Evolutionary conservation across 2,888 invertebrate genomes (phyloP), one percentile per base, ranked within the genome.

Genomic region (Caenorhabditis zanzibari): DNA sequence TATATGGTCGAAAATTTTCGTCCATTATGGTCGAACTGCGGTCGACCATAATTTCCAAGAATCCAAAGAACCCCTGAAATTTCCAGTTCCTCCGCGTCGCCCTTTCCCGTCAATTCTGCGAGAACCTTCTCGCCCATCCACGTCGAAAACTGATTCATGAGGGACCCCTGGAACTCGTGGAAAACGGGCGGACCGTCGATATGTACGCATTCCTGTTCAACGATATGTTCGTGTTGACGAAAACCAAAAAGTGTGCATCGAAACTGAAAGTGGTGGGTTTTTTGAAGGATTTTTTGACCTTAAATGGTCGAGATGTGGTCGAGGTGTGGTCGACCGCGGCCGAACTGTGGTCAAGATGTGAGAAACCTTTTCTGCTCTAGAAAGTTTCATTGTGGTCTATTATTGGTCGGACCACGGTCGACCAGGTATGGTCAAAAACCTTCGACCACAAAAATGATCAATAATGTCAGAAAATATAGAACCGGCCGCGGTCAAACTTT

Each of bases 121-220:
- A 95, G 90, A 93, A 94, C 61, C 93, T 95, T 7, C 93, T 95
- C 82, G 94, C 94, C 19, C 93, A 93, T 89, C 93, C 94, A 0
- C 92, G 93, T 24, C 87, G 94, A 56, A 93, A 94, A 85, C 91
- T 94, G 1, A 86, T 93, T 4, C 93, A 93, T 81, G 94, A 94
- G 93, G 95, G 93, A 91, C 94, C 88, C 3, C 88, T 94, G 35
- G 92, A 92, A 35, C 89, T 93, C 41, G 92, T 93, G 69, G 95
- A 95, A 89, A 93, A 94, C 44, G 94, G 94, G 47, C 94, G 94
- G 90, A 93, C 94, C 0, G 93, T 93, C 12, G 95, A 95, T 89
- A 94, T 94, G 91, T 94, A 94, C 89, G 93, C 94, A 75, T 94
- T 95, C 85, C 92, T 95, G 2, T 95, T 95, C 92, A 95, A 95